These are phyloP conservation scores for Drosophila mimica DNA, from an alignment of 2,888 invertebrate genomes.

Conservation along the genomic window DNA sequence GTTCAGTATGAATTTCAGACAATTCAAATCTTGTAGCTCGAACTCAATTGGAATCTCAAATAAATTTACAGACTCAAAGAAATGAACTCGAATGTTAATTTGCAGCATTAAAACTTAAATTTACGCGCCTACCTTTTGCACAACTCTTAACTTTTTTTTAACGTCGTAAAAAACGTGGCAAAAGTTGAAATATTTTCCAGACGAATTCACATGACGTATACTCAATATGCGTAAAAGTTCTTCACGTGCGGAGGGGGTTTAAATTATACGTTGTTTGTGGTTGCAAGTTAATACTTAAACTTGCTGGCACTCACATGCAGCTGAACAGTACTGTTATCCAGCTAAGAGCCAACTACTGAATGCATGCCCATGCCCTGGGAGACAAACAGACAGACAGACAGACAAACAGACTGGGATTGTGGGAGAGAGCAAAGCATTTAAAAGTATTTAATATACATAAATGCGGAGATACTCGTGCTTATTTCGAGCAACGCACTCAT, in stretches of 20 bases:
- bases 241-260: conserved; percentile 6
- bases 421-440: conserved; percentile 40
- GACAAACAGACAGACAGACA: not conserved
- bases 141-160: not conserved
- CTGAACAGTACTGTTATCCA: conserved; percentile 69
- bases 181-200: conserved; percentile 33
- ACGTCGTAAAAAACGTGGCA: conserved; percentile 13
- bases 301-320: not conserved
- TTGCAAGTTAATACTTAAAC: conserved; percentile 18
- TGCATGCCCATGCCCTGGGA: conserved; percentile 19
- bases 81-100: not conserved
- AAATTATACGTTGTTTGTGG: conserved; percentile 35
- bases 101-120: not conserved
- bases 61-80: not conserved
- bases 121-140: not conserved
- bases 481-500: conserved; percentile 28
- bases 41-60: not conserved
- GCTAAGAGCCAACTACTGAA: conserved; percentile 44
- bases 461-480: conserved; percentile 42
- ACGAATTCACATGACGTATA: conserved; percentile 42
- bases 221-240: conserved; percentile 45
- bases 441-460: conserved; percentile 65
- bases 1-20: too few relatives aligned
- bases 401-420: not conserved
- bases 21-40: too few relatives aligned